A percentile compares a stretch with the other conserved stretches of the same genome.
Conservation (phyloP, 2,888 invertebrate genomes). For the Xestia c-nigrum region DNA sequence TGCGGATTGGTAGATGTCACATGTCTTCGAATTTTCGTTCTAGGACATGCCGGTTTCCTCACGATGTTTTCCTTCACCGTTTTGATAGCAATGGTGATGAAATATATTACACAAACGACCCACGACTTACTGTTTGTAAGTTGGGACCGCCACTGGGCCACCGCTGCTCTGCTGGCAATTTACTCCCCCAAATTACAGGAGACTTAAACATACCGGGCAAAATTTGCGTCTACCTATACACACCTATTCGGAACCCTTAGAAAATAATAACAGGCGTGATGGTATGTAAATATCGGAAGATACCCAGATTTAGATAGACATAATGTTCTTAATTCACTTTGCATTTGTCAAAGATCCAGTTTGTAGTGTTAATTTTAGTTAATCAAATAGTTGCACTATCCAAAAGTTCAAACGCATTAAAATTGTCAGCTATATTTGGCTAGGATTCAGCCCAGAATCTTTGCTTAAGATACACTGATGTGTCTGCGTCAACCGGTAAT, state of each 20-base stretch:
- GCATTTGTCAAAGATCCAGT: slow-evolving; percentile 50
- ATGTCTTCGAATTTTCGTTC: too few relatives aligned
- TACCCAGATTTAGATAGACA: neutral
- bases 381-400: slow-evolving; percentile 1
- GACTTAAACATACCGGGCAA: neutral
- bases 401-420: slow-evolving; percentile 17
- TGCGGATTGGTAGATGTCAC: too few relatives aligned
- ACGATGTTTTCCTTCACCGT: too few relatives aligned
- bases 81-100: too few relatives aligned
- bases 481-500: neutral
- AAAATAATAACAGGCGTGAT: neutral
- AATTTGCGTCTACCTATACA: neutral
- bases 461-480: neutral
- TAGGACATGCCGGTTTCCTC: too few relatives aligned
- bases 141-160: too few relatives aligned
- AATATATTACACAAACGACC: too few relatives aligned
- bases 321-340: slow-evolving; percentile 12
- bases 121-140: too few relatives aligned
- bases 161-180: neutral
- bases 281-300: neutral
- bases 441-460: neutral
- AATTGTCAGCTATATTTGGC: slow-evolving; percentile 20
- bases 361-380: slow-evolving; percentile 21
- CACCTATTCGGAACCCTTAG: neutral
- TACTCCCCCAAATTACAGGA: neutral